phyloP scores from a whole-genome alignment of 2,113 vertebrate species.

The Suricata suricatta region DNA sequence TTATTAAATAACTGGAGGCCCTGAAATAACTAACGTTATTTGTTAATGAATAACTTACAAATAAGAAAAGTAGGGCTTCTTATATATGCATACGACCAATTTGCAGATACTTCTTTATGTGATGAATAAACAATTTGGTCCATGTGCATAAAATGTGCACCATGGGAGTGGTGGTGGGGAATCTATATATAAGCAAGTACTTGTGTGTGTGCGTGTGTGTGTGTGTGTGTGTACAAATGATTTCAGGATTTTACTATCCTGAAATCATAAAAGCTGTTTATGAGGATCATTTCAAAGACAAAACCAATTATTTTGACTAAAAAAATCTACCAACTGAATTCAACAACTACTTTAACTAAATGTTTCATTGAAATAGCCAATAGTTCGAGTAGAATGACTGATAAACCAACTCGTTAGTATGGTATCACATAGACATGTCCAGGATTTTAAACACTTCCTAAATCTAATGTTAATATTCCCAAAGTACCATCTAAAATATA shows the following conservation, averaged over 20 bases:
- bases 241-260: neutral
- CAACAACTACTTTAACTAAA: constrained; percentile 47
- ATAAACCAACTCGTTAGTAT: constrained; percentile 15
- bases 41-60: constrained; percentile 20
- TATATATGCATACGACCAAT: neutral
- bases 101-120: neutral
- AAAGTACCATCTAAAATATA: constrained; percentile 63
- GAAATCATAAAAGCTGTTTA: neutral
- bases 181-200: neutral
- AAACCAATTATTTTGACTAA: neutral
- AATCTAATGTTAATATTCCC: constrained; percentile 59
- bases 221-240: neutral
- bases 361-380: constrained; percentile 22
- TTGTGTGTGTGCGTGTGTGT: neutral
- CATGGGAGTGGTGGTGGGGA: neutral
- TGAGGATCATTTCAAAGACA: constrained; percentile 9
- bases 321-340: neutral
- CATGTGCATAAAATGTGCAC: neutral
- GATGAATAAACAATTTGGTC: neutral
- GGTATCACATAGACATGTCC: neutral
- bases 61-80: neutral
- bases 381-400: constrained; percentile 12
- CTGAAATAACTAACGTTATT: neutral
- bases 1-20: constrained; percentile 9
- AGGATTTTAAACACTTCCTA: constrained; percentile 70